Evolutionary conservation across 2,888 invertebrate genomes (phyloP).

Genomic region (Limenitis camilla): DNA sequence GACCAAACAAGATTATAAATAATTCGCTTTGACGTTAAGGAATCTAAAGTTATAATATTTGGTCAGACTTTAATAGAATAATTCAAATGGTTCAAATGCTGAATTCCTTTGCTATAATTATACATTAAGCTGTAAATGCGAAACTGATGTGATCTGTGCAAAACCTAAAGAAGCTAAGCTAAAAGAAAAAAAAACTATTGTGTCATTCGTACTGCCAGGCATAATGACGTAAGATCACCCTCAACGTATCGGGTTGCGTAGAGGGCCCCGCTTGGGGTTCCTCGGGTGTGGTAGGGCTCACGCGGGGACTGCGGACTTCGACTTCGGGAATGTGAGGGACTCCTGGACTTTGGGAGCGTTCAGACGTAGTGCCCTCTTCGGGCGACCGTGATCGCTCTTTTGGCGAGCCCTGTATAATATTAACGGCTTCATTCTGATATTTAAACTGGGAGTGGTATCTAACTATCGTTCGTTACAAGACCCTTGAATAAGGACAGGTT

Average conservation of each 20-base stretch:
- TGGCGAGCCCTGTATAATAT: slow-evolving; percentile 45
- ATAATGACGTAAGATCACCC: slow-evolving; percentile 70
- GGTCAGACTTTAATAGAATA: slow-evolving; percentile 18
- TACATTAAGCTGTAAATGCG: slow-evolving; percentile 39
- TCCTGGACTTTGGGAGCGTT: slow-evolving; percentile 38
- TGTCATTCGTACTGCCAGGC: slow-evolving; percentile 74
- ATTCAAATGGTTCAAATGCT: slow-evolving; percentile 51
- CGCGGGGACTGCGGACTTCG: slow-evolving; percentile 36
- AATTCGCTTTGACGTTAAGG: background rate
- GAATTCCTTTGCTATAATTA: slow-evolving; percentile 60
- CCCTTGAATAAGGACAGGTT: too few species aligned
- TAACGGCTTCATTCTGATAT: slow-evolving; percentile 6
- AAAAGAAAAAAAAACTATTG: slow-evolving; percentile 65
- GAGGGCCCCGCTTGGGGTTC: slow-evolving; percentile 58
- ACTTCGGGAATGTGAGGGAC: slow-evolving; percentile 35
- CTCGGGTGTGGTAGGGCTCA: slow-evolving; percentile 34
- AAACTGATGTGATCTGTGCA: slow-evolving; percentile 49
- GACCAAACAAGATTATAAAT: background rate
- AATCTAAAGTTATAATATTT: slow-evolving; percentile 22
- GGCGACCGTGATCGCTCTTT: slow-evolving; percentile 52
- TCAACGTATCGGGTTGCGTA: slow-evolving; percentile 51
- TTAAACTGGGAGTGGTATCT: background rate
- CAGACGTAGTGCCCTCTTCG: slow-evolving; percentile 39
- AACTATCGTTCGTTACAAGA: too few species aligned
- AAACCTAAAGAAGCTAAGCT: slow-evolving; percentile 58